These are phyloP conservation scores for Aporrectodea caliginosa DNA, from an alignment of 1,140 invertebrate species.

Conservation along the genomic window DNA sequence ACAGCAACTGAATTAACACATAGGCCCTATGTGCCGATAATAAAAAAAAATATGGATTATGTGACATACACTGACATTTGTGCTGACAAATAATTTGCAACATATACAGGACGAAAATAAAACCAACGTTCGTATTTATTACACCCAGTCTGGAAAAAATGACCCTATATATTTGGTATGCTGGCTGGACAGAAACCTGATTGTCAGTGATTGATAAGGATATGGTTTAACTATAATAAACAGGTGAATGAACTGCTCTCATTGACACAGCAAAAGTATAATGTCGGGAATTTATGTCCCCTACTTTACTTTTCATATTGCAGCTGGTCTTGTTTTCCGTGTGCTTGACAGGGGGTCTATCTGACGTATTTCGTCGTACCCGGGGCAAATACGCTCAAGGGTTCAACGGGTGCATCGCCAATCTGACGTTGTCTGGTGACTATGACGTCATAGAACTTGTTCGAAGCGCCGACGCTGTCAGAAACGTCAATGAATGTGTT, in stretches of 20 bases:
- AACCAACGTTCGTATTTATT: no score
- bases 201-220: no score
- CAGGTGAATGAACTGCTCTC: neutral
- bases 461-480: slow-evolving; percentile 55
- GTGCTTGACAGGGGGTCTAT: slow-evolving; percentile 64
- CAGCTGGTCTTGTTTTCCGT: neutral
- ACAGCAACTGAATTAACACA: no score
- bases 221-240: neutral
- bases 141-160: no score
- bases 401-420: slow-evolving; percentile 73
- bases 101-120: no score
- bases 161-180: no score
- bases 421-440: slow-evolving; percentile 72
- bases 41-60: no score
- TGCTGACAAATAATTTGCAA: no score
- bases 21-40: no score
- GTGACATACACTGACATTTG: no score
- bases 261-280: neutral
- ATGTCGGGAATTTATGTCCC: neutral
- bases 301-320: neutral
- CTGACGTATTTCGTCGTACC: slow-evolving; percentile 65
- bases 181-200: no score
- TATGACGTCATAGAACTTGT: slow-evolving; percentile 65
- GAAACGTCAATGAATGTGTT: slow-evolving; percentile 5
- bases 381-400: slow-evolving; percentile 66